Base-by-base conservation (phyloP, 2,797 vertebrate genomes). In the Sebastes matsubarae region DNA sequence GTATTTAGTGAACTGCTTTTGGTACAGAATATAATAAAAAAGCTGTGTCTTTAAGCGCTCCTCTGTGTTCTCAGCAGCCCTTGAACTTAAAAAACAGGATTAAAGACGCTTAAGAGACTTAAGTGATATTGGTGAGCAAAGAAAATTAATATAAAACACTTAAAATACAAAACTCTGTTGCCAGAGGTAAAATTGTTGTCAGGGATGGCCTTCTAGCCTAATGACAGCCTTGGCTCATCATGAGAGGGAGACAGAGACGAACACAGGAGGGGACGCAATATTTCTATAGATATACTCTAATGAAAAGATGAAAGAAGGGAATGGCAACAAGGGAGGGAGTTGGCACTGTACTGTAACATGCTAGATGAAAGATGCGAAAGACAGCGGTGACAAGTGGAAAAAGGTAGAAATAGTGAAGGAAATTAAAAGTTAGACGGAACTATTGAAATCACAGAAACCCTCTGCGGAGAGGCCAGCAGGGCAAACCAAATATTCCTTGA, bases 401-500 rank as follows among this genome's bases (percentile, higher is more conserved):
- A 92, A 92, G 25, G 36, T 88, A 94, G 95, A 95, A 97, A 97
- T 93, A 95, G 93, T 95, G 94, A 96, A 97, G 96, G 81, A 97
- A 97, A 96, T 96, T 95, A 96, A 97, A 97, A 97, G 96, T 97
- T 97, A 94, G 95, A 95, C 94, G 94, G 95, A 96, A 95, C 96
- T 95, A 95, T 96, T 96, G 96, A 96, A 97, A 96, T 97, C 77
- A 76, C 93, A 94, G 90, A 93, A 95, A 96, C 86, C 95, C 97
- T 97, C 50, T 88, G 94, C 58, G 92, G 95, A 95, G 96, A 95
- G 97, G 97, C 95, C 96, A 97, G 90, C 95, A 96, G 97, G 97
- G 95, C 97, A 97, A 96, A 97, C 96, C 96, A 97, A 98, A 98
- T 98, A 97, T 98, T 98, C 97, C 97, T 96, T 95, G 96, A 97